These are phyloP conservation scores for Myrmecobius fasciatus DNA, from an alignment of 2,113 vertebrate species.

Conservation along the genomic window DNA sequence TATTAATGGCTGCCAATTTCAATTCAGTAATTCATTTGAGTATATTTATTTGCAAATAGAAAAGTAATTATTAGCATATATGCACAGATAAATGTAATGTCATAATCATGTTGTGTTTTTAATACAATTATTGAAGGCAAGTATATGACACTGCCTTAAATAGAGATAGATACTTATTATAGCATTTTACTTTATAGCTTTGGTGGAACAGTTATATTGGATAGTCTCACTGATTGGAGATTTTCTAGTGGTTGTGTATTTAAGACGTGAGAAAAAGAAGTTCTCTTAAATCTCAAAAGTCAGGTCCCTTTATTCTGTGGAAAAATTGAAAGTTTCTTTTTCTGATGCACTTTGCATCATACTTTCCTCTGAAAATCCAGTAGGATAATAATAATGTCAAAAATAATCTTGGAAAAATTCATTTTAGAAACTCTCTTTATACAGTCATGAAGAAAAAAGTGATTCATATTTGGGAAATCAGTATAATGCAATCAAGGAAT, in stretches of 20 bases:
- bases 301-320: neutral
- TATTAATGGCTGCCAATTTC: neutral
- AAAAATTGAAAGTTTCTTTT: constrained; percentile 43
- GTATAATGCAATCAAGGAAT: constrained; percentile 64
- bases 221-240: neutral
- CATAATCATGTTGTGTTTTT: neutral
- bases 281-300: neutral
- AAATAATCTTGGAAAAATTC: constrained; percentile 57
- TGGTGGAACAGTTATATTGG: neutral
- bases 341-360: constrained; percentile 30
- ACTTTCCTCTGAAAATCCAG: constrained; percentile 39
- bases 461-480: constrained; percentile 67
- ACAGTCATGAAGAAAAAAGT: constrained; percentile 49
- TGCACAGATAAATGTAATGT: neutral
- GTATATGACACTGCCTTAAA: neutral
- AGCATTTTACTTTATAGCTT: neutral
- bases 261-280: neutral
- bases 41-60: neutral
- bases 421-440: constrained; percentile 58
- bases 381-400: constrained; percentile 37
- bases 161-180: neutral
- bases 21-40: neutral
- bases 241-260: neutral
- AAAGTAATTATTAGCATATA: neutral
- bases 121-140: constrained; percentile 16